Base-by-base conservation (phyloP, 2,888 invertebrate genomes). In the Morpho achilles region DNA sequence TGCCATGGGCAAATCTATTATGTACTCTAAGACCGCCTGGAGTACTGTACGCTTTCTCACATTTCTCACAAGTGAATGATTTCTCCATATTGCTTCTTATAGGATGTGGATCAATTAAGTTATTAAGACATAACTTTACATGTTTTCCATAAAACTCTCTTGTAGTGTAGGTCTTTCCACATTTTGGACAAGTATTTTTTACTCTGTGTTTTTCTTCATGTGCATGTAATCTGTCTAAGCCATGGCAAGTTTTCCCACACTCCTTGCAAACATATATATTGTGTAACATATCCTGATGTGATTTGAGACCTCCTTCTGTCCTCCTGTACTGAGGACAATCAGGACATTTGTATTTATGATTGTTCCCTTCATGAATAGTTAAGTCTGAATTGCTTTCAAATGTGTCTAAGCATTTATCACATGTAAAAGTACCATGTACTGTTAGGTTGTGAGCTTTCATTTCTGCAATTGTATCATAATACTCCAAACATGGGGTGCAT, bases 11-110 rank as follows among this genome's bases (percentile, higher is more conserved):
- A 69, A 88, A 88, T 68, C 84, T 77, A 47, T 79, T 70, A 51
- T 90, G 89, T 0, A 88, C 88, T 50, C 86, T 66, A 10, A 90
- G 66, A 2, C 88, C 87, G 1, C 87, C 88, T 0, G 76, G 68
- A 2, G 87, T 86, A 62, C 84, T 84, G 60, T 89, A 89, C 0
- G 80, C 77, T 64, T 89, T 89, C 0, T 77, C 78, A 69, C 88
- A 89, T 58, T 79, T 71, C 7, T 78, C 71, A 71, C 88, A 89
- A 57, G 72, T 69, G 56, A 74, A 78, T 9, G 72, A 71, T 59
- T 79, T 84, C 16, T 75, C 63, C 58, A 81, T 74, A 50, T 71
- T 77, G 63, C 77, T 83, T 50, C 88, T 72, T 45, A 77, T 75
- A 0, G 87, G 89, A 68, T 88, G 88, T 1, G 80, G 82, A 51